Conservation (phyloP, 2,888 invertebrate genomes). For the Caenorhabditis panamensis region DNA sequence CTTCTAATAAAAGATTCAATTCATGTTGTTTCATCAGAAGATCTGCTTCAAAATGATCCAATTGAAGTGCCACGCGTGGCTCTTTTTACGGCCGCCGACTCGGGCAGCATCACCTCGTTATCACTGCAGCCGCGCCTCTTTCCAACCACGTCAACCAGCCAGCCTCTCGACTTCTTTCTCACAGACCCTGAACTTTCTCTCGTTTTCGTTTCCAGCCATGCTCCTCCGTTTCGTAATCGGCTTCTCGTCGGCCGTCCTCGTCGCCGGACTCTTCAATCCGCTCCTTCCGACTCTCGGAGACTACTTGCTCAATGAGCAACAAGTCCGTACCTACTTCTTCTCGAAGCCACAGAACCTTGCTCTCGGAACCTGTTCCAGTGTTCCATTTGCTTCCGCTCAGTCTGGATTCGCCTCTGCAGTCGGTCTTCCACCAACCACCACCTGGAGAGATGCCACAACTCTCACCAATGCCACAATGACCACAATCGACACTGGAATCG, state of each 20-base stretch:
- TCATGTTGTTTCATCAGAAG: not conserved
- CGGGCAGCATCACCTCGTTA: constrained; percentile 28
- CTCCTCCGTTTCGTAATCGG: constrained; percentile 32
- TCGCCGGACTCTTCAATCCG: constrained; percentile 44
- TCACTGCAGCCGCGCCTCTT: constrained; percentile 38
- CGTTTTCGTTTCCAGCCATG: constrained; percentile 23
- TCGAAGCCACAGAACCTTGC: constrained; percentile 6
- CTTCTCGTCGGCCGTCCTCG: constrained; percentile 26
- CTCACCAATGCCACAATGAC: constrained; percentile 54
- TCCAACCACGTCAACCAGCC: constrained; percentile 18
- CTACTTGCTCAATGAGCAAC: constrained; percentile 41
- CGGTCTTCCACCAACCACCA: constrained; percentile 35
- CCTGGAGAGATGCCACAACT: constrained; percentile 50
- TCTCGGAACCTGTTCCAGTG: constrained; percentile 39
- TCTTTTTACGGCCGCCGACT: constrained; percentile 19
- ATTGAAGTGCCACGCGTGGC: not conserved
- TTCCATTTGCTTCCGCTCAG: constrained; percentile 55
- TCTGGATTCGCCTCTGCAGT: constrained; percentile 56
- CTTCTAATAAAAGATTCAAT: not conserved
- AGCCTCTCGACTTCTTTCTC: not conserved
- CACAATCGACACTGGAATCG: constrained; percentile 55
- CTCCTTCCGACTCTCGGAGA: constrained; percentile 50
- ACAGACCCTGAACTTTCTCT: not conserved
- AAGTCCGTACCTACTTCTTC: constrained; percentile 52
- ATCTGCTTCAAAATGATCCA: not conserved